phyloP scores from a whole-genome alignment of 2,888 invertebrate species.

The Hypomecis punctinalis region DNA sequence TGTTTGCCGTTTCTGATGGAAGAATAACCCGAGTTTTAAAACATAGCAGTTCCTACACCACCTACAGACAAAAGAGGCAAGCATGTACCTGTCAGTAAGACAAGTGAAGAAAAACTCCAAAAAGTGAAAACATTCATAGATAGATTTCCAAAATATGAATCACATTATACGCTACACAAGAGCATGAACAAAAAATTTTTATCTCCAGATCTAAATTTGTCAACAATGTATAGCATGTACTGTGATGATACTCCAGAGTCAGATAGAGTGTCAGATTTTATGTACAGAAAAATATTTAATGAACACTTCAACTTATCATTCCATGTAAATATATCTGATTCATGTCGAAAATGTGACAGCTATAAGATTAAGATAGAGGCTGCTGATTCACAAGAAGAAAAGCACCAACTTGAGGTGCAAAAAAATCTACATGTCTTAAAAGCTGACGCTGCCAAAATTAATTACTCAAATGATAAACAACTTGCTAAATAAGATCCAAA shows the following conservation, averaged over 20 bases:
- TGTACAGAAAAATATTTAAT: slow-evolving; percentile 15
- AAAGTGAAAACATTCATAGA: slow-evolving; percentile 36
- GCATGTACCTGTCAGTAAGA: slow-evolving; percentile 37
- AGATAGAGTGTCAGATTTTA: slow-evolving; percentile 14
- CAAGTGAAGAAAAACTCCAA: slow-evolving; percentile 31
- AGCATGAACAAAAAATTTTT: slow-evolving; percentile 23
- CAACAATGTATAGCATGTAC: slow-evolving; percentile 9
- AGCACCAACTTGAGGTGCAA: slow-evolving; percentile 7
- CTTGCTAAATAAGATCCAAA: slow-evolving; percentile 7
- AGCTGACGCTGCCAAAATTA: slow-evolving; percentile 15
- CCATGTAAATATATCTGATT: slow-evolving; percentile 12
- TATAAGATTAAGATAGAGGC: slow-evolving; percentile 20
- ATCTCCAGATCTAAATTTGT: slow-evolving; percentile 13
- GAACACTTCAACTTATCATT: slow-evolving; percentile 16
- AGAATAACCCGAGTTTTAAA: slow-evolving; percentile 24
- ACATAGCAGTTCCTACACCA: slow-evolving; percentile 31
- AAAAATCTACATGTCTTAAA: slow-evolving; percentile 18
- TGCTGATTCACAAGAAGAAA: slow-evolving; percentile 10
- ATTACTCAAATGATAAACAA: slow-evolving; percentile 12
- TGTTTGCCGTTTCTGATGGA: slow-evolving; percentile 4
- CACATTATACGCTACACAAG: slow-evolving; percentile 36
- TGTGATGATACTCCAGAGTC: slow-evolving; percentile 10
- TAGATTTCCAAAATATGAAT: slow-evolving; percentile 35
- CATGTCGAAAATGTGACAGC: slow-evolving; percentile 19
- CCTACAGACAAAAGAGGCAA: slow-evolving; percentile 37